A percentile compares a stretch with the other conserved stretches of the same genome.
Evolutionary conservation across 2,888 invertebrate genomes (phyloP).

Genomic region (Mesorhabditis spiculigera): DNA sequence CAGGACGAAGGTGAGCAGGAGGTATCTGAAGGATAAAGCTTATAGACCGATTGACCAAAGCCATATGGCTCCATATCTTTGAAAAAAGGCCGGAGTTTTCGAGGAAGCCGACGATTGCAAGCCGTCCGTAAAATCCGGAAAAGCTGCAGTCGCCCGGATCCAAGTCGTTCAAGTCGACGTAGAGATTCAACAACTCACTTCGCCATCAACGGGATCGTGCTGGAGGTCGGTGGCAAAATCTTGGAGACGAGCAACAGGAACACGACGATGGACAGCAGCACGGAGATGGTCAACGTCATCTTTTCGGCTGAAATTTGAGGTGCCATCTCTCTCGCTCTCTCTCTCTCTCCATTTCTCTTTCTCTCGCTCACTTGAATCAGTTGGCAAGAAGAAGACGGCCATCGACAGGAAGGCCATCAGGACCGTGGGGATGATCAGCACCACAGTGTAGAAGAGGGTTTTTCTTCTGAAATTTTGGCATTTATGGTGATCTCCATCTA

Average conservation of each 20-base stretch:
- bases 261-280: conserved; percentile 97
- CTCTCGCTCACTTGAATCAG: conserved; percentile 67
- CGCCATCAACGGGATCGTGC: conserved; percentile 94
- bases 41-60: too few species aligned
- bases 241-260: conserved; percentile 96
- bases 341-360: too few species aligned
- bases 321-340: too few species aligned
- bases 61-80: too few species aligned
- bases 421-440: conserved; percentile 96
- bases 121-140: too few species aligned
- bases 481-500: neutral
- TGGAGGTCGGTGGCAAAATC: conserved; percentile 95
- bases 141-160: too few species aligned
- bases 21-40: conserved; percentile 66
- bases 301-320: conserved; percentile 75
- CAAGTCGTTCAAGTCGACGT: too few species aligned
- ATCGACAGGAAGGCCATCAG: conserved; percentile 91
- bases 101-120: too few species aligned
- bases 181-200: conserved; percentile 63
- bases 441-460: conserved; percentile 97
- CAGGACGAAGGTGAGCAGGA: conserved; percentile 98
- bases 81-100: too few species aligned
- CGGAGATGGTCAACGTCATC: conserved; percentile 80
- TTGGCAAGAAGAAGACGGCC: conserved; percentile 90
- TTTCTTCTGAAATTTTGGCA: conserved; percentile 70